phyloP scores from a whole-genome alignment of 2,888 invertebrate species.

The Cheilosia soror region DNA sequence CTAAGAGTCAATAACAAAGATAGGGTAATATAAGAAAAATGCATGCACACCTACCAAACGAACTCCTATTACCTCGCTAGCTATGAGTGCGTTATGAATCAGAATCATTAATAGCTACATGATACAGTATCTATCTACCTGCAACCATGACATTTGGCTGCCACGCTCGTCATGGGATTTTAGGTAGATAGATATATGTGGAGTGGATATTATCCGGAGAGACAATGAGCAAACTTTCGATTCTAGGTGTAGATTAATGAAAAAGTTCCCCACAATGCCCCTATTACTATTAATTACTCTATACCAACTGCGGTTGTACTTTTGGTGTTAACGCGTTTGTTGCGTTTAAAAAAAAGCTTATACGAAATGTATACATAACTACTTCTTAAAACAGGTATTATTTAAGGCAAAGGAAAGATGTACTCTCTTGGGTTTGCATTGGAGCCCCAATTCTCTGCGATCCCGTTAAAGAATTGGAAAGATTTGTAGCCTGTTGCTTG shows the following conservation, averaged over 20 bases:
- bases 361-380: too few relatives aligned
- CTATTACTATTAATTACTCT: not conserved
- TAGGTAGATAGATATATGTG: slow-evolving; percentile 1
- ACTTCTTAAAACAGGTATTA: too few relatives aligned
- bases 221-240: slow-evolving; percentile 24
- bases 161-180: slow-evolving; percentile 15
- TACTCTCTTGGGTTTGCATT: too few relatives aligned
- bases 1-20: too few relatives aligned
- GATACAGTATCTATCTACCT: not conserved
- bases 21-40: too few relatives aligned
- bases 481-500: too few relatives aligned
- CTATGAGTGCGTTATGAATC: slow-evolving; percentile 21
- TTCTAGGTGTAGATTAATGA: slow-evolving; percentile 22
- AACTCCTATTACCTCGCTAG: slow-evolving; percentile 1
- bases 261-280: slow-evolving; percentile 40
- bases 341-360: too few relatives aligned
- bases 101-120: not conserved
- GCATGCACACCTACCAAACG: too few relatives aligned
- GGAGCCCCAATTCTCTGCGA: too few relatives aligned
- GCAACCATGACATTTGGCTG: slow-evolving; percentile 3
- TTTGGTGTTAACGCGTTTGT: too few relatives aligned
- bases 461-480: too few relatives aligned
- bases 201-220: not conserved
- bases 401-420: too few relatives aligned
- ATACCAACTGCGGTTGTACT: not conserved